A percentile compares a stretch with the other conserved stretches of the same genome.
These are phyloP conservation scores for Neosilurus hyrtlii DNA, from an alignment of 2,797 vertebrate species.

Conservation along the genomic window DNA sequence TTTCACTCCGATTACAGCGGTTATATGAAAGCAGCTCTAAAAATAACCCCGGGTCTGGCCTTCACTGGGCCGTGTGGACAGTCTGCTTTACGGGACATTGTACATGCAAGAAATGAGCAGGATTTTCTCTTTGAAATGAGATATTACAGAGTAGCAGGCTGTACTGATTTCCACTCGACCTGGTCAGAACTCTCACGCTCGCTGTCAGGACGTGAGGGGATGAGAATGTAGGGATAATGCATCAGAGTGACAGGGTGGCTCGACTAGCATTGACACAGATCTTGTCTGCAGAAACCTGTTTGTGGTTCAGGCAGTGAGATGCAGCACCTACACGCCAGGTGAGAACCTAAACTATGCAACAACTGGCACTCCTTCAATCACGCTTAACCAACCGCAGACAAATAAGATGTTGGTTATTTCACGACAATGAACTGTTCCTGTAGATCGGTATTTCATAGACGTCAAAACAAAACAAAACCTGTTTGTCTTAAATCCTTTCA, in stretches of 20 bases:
- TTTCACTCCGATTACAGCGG: conserved; percentile 59
- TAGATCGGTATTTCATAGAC: not conserved
- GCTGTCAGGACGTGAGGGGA: conserved; percentile 54
- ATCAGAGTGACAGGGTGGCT: conserved; percentile 51
- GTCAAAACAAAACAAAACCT: not conserved
- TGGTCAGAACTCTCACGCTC: conserved; percentile 2
- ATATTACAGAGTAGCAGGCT: conserved; percentile 19
- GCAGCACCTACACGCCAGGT: conserved; percentile 24
- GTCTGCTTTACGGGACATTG: conserved; percentile 15
- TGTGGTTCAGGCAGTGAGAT: conserved; percentile 27
- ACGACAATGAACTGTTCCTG: conserved; percentile 7
- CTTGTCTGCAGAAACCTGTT: conserved; percentile 54
- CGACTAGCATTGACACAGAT: conserved; percentile 53
- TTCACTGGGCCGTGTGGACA: not conserved
- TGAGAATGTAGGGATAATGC: conserved; percentile 63
- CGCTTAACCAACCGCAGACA: not conserved
- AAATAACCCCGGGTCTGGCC: conserved; percentile 39
- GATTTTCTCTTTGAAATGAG: conserved; percentile 28
- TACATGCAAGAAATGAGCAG: conserved; percentile 27
- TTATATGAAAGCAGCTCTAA: conserved; percentile 41
- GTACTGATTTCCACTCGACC: not conserved
- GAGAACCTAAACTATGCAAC: conserved; percentile 22
- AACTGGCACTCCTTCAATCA: conserved; percentile 7
- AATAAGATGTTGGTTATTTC: conserved; percentile 26
- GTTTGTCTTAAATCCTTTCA: not conserved